These are phyloP conservation scores for Machimus rusticus DNA, from an alignment of 2,888 invertebrate genomes.

Conservation along the genomic window DNA sequence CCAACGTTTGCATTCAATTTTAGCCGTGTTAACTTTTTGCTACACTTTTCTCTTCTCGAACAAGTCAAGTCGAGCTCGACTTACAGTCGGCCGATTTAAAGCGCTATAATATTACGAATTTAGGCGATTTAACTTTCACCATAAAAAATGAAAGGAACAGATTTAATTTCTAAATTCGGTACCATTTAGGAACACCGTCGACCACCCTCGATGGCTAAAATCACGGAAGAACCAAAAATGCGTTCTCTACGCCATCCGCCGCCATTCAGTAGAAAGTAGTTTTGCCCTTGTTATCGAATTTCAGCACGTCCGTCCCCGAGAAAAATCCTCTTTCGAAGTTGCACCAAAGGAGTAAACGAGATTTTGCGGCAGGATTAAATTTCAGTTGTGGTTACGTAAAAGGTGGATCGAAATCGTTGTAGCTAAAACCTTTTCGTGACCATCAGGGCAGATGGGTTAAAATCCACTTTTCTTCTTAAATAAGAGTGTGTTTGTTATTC, in stretches of 20 bases:
- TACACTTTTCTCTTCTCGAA: not conserved
- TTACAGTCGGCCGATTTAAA: not conserved
- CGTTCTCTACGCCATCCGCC: not conserved
- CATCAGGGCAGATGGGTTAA: not conserved
- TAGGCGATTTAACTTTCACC: not conserved
- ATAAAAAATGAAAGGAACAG: not conserved
- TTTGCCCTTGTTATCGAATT: not conserved
- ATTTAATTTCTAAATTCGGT: not conserved
- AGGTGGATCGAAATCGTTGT: not conserved
- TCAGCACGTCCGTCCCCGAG: not conserved
- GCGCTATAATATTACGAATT: not conserved
- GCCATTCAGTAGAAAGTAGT: not conserved
- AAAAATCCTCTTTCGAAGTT: not conserved
- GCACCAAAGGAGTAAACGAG: not conserved
- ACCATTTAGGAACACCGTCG: not conserved
- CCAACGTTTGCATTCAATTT: not conserved
- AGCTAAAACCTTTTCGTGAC: not conserved
- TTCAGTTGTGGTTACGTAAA: not conserved
- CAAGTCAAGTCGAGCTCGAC: not conserved
- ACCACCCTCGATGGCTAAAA: not conserved
- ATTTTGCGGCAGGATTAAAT: not conserved
- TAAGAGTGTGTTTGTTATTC: not conserved
- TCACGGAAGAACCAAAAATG: not conserved
- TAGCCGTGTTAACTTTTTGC: not conserved
- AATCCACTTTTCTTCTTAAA: not conserved